Base-by-base conservation (phyloP, 1,140 invertebrate genomes). In the Neodiprion virginianus region DNA sequence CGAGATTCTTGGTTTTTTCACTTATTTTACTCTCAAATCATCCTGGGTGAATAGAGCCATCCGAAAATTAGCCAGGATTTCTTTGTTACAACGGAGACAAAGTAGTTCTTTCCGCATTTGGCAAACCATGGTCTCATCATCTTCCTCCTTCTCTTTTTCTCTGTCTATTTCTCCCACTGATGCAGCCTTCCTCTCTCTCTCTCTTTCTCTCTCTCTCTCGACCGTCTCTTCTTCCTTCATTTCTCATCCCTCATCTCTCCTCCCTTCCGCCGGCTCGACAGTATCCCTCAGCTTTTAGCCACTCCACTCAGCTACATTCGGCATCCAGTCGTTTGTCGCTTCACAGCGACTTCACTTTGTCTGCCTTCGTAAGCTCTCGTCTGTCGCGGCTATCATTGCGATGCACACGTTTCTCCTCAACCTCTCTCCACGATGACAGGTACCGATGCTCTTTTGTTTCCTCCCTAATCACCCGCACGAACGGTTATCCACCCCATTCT, bases 401-500 rank as follows among this genome's bases (percentile, higher is more conserved):
- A 69, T 69, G 68, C 21, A 69, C 21, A 69, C 21, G 47, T 47
- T 69, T 69, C 68, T 11, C 68, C 7, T 47, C 53, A 0, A 17
- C 17, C 17, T 61, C 11, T 61, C 11, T 61, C 11, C n/a, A 14
- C 11, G 11, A 0, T 23, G 11, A 47, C 21, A 23, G 68, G 3
- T 68, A 68, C 69, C 66, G 77, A 75, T 75, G 75, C 74, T 75
- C 74, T 74, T 80, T 80, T 81, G 78, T 81, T 79, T 79, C 68
- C 50, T 66, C 74, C 71, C 72, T 83, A 81, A 83, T 83, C 80
- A 83, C 80, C 82, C 81, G 78, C 82, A 79, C 76, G 53, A 40
- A 40, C 28, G 28, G 28, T 40, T 40, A 40, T 40, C 28, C 28
- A 40, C 28, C 28, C 28, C 28, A 40, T 40, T 40, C 28, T 40